Percentiles rank a stretch among this genome's conserved stretches.
phyloP scores from a whole-genome alignment of 2,797 vertebrate genomes.

The Anniella stebbinsi region DNA sequence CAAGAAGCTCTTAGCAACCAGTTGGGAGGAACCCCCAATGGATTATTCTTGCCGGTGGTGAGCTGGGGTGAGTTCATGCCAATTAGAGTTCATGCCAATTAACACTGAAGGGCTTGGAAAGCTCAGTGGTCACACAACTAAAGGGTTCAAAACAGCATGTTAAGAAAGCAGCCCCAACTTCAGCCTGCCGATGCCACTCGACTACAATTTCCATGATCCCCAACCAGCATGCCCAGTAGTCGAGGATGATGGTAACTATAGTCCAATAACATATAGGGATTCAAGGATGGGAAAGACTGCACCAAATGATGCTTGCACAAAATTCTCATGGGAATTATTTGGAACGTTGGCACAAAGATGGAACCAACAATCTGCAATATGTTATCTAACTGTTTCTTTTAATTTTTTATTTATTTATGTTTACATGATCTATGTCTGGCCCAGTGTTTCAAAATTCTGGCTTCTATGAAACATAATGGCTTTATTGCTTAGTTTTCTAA shows the following conservation, averaged over 20 bases:
- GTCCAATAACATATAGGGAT: no score
- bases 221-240: no score
- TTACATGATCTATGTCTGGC: background rate
- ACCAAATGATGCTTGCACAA: conserved; percentile 39
- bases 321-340: conserved; percentile 17
- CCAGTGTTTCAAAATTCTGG: background rate
- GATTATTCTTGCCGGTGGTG: background rate
- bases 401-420: background rate
- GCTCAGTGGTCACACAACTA: background rate
- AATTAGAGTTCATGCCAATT: background rate
- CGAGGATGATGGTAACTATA: no score
- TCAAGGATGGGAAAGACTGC: no score
- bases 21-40: no score
- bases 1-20: no score
- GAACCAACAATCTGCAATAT: background rate
- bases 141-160: conserved; percentile 24
- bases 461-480: conserved; percentile 27
- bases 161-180: conserved; percentile 12
- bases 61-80: no score
- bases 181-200: no score
- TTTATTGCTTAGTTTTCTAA: conserved; percentile 37
- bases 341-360: conserved; percentile 4
- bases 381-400: background rate
- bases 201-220: no score
- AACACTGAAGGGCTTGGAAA: conserved; percentile 26